These are phyloP conservation scores for Amphiura filiformis DNA, from an alignment of 35 echinoderm and acorn worm species.

Conservation along the genomic window DNA sequence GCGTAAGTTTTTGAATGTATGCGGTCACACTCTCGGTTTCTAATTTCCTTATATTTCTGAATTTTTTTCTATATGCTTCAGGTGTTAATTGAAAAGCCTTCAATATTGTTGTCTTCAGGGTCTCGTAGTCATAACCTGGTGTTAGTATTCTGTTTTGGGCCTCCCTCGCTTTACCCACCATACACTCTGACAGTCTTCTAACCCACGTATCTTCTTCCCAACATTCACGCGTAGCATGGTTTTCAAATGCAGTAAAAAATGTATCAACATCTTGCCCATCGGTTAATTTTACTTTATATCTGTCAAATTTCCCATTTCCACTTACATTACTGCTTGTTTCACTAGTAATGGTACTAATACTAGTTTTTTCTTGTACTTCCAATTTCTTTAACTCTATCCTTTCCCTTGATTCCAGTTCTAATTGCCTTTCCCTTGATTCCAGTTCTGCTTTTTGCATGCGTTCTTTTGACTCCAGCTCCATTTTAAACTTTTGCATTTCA, in stretches of 20 bases:
- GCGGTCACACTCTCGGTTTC: not conserved
- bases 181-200: not conserved
- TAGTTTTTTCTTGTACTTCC: not conserved
- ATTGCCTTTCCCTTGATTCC: too few species aligned
- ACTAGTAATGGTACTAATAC: not conserved
- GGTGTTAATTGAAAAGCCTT: not conserved
- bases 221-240: not conserved
- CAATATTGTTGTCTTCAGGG: not conserved
- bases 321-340: not conserved
- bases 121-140: not conserved
- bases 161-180: not conserved
- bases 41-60: not conserved
- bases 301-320: not conserved
- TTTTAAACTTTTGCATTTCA: not conserved
- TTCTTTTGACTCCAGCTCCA: not conserved
- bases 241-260: conserved; percentile 3
- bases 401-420: not conserved
- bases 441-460: not conserved
- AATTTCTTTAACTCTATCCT: not conserved
- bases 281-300: not conserved
- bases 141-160: not conserved
- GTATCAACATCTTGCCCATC: not conserved
- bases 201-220: not conserved
- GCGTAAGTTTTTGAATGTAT: not conserved
- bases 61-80: not conserved